phyloP scores from a whole-genome alignment of 2,797 vertebrate species.

The Chelon labrosus region DNA sequence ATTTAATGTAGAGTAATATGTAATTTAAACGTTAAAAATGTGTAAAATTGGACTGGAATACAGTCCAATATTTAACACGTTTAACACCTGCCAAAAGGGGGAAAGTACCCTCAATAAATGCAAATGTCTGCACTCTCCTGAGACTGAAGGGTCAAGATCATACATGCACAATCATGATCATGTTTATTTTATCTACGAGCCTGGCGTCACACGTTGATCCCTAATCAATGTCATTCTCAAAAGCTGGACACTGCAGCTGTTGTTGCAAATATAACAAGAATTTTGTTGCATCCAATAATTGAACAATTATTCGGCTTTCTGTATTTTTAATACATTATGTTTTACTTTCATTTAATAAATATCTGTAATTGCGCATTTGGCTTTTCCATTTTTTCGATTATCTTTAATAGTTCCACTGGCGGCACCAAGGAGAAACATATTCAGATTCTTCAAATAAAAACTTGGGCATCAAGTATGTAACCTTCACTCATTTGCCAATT shows the following conservation, averaged over 20 bases:
- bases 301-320: neutral
- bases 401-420: neutral
- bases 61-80: too few species aligned
- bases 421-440: neutral
- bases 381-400: neutral
- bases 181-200: slow-evolving; percentile 1
- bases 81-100: neutral
- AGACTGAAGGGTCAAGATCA: neutral
- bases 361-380: neutral
- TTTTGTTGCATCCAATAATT: too few species aligned
- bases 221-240: too few species aligned
- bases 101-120: neutral
- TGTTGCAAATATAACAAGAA: neutral
- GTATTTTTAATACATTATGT: neutral
- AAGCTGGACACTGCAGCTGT: neutral
- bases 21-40: neutral
- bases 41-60: neutral
- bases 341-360: neutral
- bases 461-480: neutral
- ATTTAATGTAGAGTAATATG: neutral
- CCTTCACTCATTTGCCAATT: too few species aligned
- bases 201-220: neutral
- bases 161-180: neutral
- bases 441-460: neutral
- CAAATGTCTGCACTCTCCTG: neutral